Percentiles rank a stretch among this genome's conserved stretches.
Evolutionary conservation across 1,140 invertebrate genomes (phyloP).

Genomic region (Phocides pigmalion): DNA sequence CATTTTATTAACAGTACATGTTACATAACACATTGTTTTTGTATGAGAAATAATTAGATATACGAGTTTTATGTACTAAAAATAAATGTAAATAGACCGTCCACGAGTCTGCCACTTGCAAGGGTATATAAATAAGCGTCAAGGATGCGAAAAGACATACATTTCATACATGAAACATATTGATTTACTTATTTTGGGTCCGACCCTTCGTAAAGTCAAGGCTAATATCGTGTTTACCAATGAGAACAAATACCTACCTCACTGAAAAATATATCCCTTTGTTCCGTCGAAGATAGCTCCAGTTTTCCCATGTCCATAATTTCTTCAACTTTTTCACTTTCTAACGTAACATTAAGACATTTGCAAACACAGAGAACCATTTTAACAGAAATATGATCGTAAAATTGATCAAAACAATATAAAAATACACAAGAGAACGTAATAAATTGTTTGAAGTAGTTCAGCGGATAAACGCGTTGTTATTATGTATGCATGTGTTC

Average conservation of each 20-base stretch:
- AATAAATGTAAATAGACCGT: slow-evolving; percentile 20
- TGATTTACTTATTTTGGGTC: slow-evolving; percentile 6
- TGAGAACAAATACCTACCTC: slow-evolving; percentile 62
- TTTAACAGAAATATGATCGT: slow-evolving; percentile 46
- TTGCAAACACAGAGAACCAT: slow-evolving; percentile 80
- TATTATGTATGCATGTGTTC: slow-evolving; percentile 51
- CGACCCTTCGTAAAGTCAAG: slow-evolving; percentile 68
- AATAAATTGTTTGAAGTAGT: slow-evolving; percentile 66
- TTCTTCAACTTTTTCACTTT: slow-evolving; percentile 75
- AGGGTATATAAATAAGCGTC: slow-evolving; percentile 16
- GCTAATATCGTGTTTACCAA: slow-evolving; percentile 76
- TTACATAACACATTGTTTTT: not conserved
- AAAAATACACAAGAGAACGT: slow-evolving; percentile 67
- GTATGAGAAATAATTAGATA: not conserved
- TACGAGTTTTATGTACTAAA: slow-evolving; percentile 13
- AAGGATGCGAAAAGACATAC: slow-evolving; percentile 8
- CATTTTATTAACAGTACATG: not conserved
- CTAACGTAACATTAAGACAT: slow-evolving; percentile 77
- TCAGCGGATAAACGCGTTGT: slow-evolving; percentile 66
- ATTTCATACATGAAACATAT: slow-evolving; percentile 5
- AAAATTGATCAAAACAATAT: slow-evolving; percentile 57
- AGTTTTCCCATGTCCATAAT: slow-evolving; percentile 73
- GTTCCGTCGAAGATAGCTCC: slow-evolving; percentile 76
- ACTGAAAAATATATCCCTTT: slow-evolving; percentile 83
- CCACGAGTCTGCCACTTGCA: slow-evolving; percentile 1